A percentile compares a stretch with the other conserved stretches of the same genome.
Evolutionary conservation across 2,113 vertebrate species (phyloP).

Genomic region (Rhipidura dahli): DNA sequence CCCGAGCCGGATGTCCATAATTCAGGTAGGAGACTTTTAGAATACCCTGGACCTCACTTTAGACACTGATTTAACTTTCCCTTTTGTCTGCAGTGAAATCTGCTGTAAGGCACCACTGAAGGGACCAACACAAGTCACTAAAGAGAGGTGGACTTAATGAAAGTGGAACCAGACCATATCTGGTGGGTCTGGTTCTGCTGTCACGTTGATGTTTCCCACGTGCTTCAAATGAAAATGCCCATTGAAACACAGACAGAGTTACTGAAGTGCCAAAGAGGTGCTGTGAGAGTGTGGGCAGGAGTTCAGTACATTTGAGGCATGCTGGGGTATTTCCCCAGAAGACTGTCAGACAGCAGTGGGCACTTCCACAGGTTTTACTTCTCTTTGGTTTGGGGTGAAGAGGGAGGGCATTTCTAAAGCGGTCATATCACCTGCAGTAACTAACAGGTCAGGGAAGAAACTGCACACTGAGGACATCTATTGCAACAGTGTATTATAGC

Average conservation of each 20-base stretch:
- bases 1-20: conserved; percentile 98
- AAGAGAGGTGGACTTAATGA: background rate
- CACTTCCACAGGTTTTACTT: background rate
- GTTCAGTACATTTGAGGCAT: background rate
- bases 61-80: conserved; percentile 36
- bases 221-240: background rate
- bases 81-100: conserved; percentile 51
- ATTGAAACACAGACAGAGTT: background rate
- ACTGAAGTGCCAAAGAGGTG: background rate
- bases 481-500: conserved; percentile 30
- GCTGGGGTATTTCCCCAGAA: background rate
- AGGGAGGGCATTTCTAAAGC: background rate
- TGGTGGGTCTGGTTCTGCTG: background rate
- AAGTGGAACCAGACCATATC: background rate
- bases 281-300: background rate
- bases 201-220: background rate
- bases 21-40: conserved; percentile 93
- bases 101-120: background rate
- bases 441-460: background rate
- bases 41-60: conserved; percentile 59
- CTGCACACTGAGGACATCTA: conserved; percentile 35
- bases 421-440: background rate
- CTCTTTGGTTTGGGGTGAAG: background rate
- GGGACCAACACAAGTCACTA: background rate
- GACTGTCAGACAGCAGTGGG: background rate